A percentile compares a stretch with the other conserved stretches of the same genome.
Conservation (phyloP, 2,888 invertebrate genomes). For the Drosophila yooni region DNA sequence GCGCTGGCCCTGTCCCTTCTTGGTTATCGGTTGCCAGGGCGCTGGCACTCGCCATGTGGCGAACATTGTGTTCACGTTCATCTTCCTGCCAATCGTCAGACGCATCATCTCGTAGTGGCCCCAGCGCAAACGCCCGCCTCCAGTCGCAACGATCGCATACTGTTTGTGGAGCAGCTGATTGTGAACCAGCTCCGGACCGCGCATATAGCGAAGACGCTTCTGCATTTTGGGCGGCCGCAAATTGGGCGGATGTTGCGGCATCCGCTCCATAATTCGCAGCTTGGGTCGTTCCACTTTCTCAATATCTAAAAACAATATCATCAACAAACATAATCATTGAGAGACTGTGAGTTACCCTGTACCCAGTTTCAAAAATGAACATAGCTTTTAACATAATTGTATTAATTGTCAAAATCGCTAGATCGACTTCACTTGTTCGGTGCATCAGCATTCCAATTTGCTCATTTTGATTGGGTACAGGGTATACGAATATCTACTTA, state of each 20-base stretch:
- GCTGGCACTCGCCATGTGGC: constrained; percentile 97
- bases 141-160: constrained; percentile 94
- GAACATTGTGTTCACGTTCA: constrained; percentile 94
- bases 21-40: constrained; percentile 98
- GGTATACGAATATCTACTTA: neutral
- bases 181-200: constrained; percentile 95
- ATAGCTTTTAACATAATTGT: neutral
- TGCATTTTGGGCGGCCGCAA: constrained; percentile 93
- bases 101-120: constrained; percentile 96
- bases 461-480: neutral
- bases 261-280: constrained; percentile 89
- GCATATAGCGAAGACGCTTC: constrained; percentile 92
- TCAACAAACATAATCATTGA: neutral
- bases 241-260: constrained; percentile 89
- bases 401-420: neutral
- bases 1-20: constrained; percentile 94
- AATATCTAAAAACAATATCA: constrained; percentile 86
- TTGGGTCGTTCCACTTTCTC: constrained; percentile 90
- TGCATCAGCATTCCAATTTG: neutral
- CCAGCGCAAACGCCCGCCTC: constrained; percentile 92
- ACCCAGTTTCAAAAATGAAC: neutral
- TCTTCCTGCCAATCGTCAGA: constrained; percentile 89
- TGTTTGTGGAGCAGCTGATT: constrained; percentile 95
- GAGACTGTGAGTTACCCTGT: neutral
- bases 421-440: neutral